Evolutionary conservation across 2,888 invertebrate genomes (phyloP).

Genomic region (Conops quadrifasciatus): DNA sequence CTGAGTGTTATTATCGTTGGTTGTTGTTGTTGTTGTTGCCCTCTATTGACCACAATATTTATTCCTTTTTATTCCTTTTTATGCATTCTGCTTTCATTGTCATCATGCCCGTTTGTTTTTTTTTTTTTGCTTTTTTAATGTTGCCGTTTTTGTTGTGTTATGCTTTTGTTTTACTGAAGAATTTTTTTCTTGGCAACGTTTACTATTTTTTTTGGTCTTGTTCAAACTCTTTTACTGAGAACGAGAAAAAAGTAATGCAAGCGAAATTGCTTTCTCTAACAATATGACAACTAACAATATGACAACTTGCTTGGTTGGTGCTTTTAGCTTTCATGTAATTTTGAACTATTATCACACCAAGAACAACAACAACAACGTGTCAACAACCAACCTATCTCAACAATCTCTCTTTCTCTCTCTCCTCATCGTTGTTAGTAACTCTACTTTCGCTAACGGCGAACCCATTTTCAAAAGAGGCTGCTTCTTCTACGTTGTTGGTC

Average conservation of each 20-base stretch:
- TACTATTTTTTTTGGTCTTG: too few relatives aligned
- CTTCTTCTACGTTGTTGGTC: not conserved
- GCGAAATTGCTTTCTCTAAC: not conserved
- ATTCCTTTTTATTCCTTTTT: not conserved
- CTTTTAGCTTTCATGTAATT: not conserved
- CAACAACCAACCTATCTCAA: not conserved
- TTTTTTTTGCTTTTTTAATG: too few relatives aligned
- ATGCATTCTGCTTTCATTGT: not conserved
- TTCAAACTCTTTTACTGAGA: too few relatives aligned
- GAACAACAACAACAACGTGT: not conserved
- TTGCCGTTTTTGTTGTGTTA: too few relatives aligned
- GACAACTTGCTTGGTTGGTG: not conserved
- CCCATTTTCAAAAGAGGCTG: conserved; percentile 9
- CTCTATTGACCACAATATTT: conserved; percentile 11
- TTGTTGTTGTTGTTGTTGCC: not conserved
- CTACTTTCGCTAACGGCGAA: not conserved
- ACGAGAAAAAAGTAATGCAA: too few relatives aligned
- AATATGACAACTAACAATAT: not conserved
- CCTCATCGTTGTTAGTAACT: not conserved
- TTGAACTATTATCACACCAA: not conserved
- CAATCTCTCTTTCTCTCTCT: not conserved
- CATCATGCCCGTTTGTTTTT: too few relatives aligned
- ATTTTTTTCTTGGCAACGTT: too few relatives aligned
- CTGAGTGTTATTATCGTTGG: not conserved
- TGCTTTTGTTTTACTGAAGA: too few relatives aligned